phyloP scores from a whole-genome alignment of 1,140 invertebrate species.

The Alviniconcha marisindica region DNA sequence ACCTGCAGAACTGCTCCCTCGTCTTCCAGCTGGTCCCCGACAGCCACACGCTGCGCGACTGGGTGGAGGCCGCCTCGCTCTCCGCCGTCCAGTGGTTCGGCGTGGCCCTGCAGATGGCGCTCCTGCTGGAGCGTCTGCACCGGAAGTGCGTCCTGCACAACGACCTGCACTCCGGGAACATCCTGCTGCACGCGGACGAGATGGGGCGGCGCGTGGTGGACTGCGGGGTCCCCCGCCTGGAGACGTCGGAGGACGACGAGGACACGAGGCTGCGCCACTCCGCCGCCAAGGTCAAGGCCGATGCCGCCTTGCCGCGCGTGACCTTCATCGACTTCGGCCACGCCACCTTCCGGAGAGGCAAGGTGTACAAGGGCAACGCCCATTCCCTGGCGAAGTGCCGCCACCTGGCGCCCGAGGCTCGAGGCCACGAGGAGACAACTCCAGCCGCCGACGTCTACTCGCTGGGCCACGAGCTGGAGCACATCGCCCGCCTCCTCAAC shows the following conservation, averaged over 20 bases:
- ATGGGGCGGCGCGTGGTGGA: background rate
- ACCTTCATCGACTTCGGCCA: slow-evolving; percentile 28
- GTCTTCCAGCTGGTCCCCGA: slow-evolving; percentile 11
- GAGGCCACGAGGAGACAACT: background rate
- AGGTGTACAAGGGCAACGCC: background rate
- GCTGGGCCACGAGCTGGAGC: background rate
- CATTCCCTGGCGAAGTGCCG: background rate
- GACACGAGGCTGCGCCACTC: background rate
- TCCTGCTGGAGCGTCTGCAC: background rate
- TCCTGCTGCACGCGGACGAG: background rate
- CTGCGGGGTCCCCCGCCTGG: background rate
- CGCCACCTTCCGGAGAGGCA: slow-evolving; percentile 10
- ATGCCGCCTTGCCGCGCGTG: slow-evolving; percentile 2
- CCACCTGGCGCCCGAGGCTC: slow-evolving; percentile 18
- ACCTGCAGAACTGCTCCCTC: background rate
- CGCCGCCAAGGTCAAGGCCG: slow-evolving; percentile 16
- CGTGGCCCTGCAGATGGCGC: slow-evolving; percentile 16
- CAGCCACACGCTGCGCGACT: slow-evolving; percentile 7
- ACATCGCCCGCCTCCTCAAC: background rate
- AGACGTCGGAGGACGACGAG: background rate
- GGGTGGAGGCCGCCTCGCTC: background rate
- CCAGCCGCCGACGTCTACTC: background rate
- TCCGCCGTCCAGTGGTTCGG: slow-evolving; percentile 13
- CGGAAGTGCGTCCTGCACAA: slow-evolving; percentile 29
- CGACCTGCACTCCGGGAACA: slow-evolving; percentile 24